Conservation (phyloP, 2,888 invertebrate genomes). For the Anodontia alba region DNA sequence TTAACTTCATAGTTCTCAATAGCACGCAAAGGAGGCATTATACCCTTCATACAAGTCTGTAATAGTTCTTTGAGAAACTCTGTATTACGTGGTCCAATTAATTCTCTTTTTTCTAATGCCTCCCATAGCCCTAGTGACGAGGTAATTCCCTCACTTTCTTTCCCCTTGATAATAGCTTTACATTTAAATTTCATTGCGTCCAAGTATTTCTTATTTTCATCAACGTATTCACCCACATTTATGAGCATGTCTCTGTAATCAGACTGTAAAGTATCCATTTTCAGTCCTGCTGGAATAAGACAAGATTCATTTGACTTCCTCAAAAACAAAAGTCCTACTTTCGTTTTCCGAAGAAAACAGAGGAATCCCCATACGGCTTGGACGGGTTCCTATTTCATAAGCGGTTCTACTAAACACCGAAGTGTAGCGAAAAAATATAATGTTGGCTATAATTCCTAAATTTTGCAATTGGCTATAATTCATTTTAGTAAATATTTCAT, state of each 20-base stretch:
- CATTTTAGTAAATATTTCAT: too few relatives aligned
- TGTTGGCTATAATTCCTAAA: too few relatives aligned
- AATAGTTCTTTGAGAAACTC: slow-evolving; percentile 34
- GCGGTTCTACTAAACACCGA: too few relatives aligned
- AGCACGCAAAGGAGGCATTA: slow-evolving; percentile 20
- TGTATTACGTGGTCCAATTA: slow-evolving; percentile 17
- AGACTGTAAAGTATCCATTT: slow-evolving; percentile 26
- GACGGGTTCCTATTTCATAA: too few relatives aligned
- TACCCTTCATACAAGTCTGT: slow-evolving; percentile 25
- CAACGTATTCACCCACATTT: slow-evolving; percentile 20
- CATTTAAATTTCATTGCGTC: slow-evolving; percentile 41
- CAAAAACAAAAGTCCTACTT: slow-evolving; percentile 14
- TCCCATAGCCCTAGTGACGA: slow-evolving; percentile 33
- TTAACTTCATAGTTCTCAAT: slow-evolving; percentile 30
- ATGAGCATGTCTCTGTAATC: slow-evolving; percentile 34
- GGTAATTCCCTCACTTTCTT: slow-evolving; percentile 36
- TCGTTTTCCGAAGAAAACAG: slow-evolving; percentile 21
- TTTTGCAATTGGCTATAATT: too few relatives aligned
- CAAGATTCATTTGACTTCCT: background rate
- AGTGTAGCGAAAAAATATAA: too few relatives aligned
- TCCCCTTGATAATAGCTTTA: slow-evolving; percentile 28
- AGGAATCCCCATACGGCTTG: too few relatives aligned
- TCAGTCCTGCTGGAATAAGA: background rate
- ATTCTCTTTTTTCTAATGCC: slow-evolving; percentile 38
- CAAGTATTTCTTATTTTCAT: slow-evolving; percentile 16